Percentiles rank a stretch among this genome's conserved stretches.
phyloP scores from a whole-genome alignment of 2,113 vertebrate species.

The Ptilorrhoa leucosticta region DNA sequence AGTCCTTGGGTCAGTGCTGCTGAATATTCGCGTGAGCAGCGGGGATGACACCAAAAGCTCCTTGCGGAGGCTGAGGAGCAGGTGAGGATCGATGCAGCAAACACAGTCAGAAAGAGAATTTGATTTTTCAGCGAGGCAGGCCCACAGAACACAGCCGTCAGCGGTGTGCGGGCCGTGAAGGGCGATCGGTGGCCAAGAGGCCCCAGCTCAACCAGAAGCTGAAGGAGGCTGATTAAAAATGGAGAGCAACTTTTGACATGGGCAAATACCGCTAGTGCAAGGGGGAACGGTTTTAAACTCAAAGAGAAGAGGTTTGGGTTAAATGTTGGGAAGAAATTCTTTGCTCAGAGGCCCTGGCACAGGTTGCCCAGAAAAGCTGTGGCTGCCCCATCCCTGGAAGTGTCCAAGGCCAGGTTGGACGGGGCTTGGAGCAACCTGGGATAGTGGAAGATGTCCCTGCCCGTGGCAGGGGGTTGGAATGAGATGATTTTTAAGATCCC shows the following conservation, averaged over 20 bases:
- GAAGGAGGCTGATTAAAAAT: background rate
- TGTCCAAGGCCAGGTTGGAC: accelerated
- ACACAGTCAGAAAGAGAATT: background rate
- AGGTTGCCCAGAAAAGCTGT: background rate
- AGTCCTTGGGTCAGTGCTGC: background rate
- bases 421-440: background rate
- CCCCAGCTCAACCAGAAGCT: background rate
- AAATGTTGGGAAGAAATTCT: background rate
- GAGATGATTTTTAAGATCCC: background rate
- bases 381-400: background rate
- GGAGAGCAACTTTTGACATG: background rate
- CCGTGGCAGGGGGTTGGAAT: accelerated
- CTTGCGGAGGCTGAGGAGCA: background rate
- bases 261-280: background rate
- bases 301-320: background rate
- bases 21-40: background rate
- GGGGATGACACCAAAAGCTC: background rate
- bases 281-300: background rate
- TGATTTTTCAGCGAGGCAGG: background rate
- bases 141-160: accelerated
- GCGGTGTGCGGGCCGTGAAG: accelerated
- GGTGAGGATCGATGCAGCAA: background rate
- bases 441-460: background rate
- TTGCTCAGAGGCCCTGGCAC: background rate
- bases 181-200: background rate